Evolutionary conservation across 2,888 invertebrate species (phyloP).

Genomic region (Allophyes oxyacanthae): DNA sequence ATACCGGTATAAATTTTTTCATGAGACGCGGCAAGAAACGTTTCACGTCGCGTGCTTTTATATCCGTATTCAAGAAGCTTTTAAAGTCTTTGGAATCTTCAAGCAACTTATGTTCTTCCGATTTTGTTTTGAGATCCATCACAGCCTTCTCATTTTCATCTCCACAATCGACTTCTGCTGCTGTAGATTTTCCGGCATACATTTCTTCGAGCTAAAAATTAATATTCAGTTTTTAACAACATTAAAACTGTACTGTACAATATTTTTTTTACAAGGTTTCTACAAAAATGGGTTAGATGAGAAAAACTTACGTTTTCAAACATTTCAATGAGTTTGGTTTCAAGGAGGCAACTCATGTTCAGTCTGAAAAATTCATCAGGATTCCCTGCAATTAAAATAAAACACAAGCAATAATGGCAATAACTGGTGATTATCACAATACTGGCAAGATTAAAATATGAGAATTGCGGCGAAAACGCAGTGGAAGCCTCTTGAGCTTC

Average conservation of each 20-base stretch:
- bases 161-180: not conserved
- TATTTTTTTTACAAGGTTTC: not conserved
- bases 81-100: slow-evolving; percentile 11
- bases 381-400: slow-evolving; percentile 52
- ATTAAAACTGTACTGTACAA: not conserved
- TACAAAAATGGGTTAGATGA: too few relatives aligned
- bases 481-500: too few relatives aligned
- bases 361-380: slow-evolving; percentile 59
- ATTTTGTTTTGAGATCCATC: not conserved
- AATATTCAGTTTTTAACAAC: not conserved
- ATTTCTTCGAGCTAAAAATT: slow-evolving; percentile 43
- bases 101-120: slow-evolving; percentile 1
- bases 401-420: too few relatives aligned
- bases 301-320: slow-evolving; percentile 60
- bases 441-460: too few relatives aligned
- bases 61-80: slow-evolving; percentile 22
- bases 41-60: slow-evolving; percentile 34
- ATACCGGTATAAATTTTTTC: slow-evolving; percentile 67
- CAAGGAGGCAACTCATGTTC: slow-evolving; percentile 58
- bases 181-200: slow-evolving; percentile 16
- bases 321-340: slow-evolving; percentile 56
- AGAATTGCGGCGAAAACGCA: too few relatives aligned
- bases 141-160: not conserved
- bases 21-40: slow-evolving; percentile 60
- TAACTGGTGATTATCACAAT: too few relatives aligned